A percentile compares a stretch with the other conserved stretches of the same genome.
These are phyloP conservation scores for Phytoseiulus persimilis DNA, from an alignment of 2,888 invertebrate species.

Conservation along the genomic window DNA sequence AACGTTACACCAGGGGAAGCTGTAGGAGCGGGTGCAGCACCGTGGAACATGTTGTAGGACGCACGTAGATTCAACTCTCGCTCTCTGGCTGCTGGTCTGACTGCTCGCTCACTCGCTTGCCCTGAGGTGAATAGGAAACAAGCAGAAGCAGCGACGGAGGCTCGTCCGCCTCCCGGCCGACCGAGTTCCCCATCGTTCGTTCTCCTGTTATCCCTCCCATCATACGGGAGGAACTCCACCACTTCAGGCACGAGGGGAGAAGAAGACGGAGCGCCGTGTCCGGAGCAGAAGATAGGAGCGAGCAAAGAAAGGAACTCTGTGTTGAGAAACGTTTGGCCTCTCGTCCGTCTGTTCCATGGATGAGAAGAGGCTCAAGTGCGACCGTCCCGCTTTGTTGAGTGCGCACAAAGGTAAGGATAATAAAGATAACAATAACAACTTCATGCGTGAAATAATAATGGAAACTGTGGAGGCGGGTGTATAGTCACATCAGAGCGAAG, in stretches of 20 bases:
- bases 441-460: neutral
- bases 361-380: neutral
- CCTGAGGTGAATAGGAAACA: slow-evolving; percentile 5
- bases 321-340: neutral
- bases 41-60: neutral
- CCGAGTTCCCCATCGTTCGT: neutral
- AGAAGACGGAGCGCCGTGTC: neutral
- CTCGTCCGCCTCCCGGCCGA: neutral
- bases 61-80: neutral
- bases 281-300: neutral
- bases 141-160: neutral
- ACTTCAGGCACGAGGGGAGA: neutral
- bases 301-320: neutral
- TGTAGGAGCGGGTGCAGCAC: neutral
- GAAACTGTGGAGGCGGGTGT: neutral
- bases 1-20: neutral
- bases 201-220: neutral
- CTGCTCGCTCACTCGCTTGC: neutral
- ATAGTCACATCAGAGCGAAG: too few relatives aligned
- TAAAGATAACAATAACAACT: neutral
- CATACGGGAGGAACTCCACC: neutral
- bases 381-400: neutral
- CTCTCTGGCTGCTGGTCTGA: neutral
- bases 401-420: neutral
- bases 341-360: neutral